Evolutionary conservation across 2,113 vertebrate species (phyloP).

Genomic region (Astur gentilis): DNA sequence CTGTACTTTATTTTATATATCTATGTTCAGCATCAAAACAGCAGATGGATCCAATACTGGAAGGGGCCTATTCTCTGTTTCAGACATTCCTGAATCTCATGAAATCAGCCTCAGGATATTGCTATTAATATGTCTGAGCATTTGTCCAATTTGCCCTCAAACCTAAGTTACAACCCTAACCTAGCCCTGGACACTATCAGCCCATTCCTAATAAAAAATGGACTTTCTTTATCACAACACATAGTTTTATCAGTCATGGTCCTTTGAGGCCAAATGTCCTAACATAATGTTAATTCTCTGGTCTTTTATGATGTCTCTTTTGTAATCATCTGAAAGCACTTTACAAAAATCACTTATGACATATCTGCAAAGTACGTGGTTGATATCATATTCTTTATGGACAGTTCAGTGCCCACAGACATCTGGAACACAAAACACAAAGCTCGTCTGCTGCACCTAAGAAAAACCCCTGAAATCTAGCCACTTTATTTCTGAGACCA

Average conservation of each 20-base stretch:
- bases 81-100: slow-evolving; percentile 5
- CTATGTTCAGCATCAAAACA: slow-evolving; percentile 1
- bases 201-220: neutral
- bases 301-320: neutral
- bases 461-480: neutral
- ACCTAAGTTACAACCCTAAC: neutral
- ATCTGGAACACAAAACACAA: neutral
- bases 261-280: neutral
- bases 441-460: neutral
- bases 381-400: neutral
- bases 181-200: neutral
- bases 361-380: neutral
- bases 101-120: slow-evolving; percentile 6
- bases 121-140: neutral
- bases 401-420: neutral
- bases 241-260: neutral
- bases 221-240: neutral
- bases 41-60: slow-evolving; percentile 10
- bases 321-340: neutral
- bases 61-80: neutral
- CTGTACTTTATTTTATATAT: neutral
- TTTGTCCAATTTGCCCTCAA: slow-evolving; percentile 14
- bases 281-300: neutral
- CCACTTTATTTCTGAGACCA: neutral
- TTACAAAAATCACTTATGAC: neutral